Evolutionary conservation across 1,140 invertebrate species (phyloP).

Genomic region (Trinorchestia longiramus): DNA sequence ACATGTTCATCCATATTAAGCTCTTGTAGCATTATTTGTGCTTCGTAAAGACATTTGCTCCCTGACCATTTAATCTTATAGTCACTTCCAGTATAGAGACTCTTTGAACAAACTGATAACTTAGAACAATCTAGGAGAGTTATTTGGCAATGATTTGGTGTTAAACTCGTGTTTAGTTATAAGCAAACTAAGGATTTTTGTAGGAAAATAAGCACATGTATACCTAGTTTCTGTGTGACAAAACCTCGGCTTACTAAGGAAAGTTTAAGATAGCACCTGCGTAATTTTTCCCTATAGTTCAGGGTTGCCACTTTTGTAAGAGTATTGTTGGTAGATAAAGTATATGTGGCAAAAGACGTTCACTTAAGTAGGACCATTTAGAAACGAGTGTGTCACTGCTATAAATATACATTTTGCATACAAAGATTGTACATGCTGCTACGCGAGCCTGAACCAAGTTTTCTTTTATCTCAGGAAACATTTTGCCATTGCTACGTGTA

Average conservation of each 20-base stretch:
- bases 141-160: not conserved
- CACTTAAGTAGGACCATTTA: not conserved
- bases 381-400: no score
- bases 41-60: not conserved
- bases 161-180: not conserved
- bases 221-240: not conserved
- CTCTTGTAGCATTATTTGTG: not conserved
- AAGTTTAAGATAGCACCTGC: not conserved
- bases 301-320: not conserved
- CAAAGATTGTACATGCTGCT: not conserved
- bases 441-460: not conserved
- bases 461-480: constrained; percentile 24
- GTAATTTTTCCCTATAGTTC: not conserved
- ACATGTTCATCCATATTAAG: not conserved
- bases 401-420: no score
- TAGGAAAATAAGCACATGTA: not conserved
- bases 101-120: not conserved
- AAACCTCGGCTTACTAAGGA: not conserved
- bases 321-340: no score
- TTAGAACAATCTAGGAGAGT: not conserved
- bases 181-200: not conserved
- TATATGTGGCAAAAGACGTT: not conserved
- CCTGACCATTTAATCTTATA: not conserved
- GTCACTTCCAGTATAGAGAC: not conserved
- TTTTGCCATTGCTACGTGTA: constrained; percentile 48